Evolutionary conservation across 2,113 vertebrate genomes (phyloP).

Genomic region (Scomber scombrus): DNA sequence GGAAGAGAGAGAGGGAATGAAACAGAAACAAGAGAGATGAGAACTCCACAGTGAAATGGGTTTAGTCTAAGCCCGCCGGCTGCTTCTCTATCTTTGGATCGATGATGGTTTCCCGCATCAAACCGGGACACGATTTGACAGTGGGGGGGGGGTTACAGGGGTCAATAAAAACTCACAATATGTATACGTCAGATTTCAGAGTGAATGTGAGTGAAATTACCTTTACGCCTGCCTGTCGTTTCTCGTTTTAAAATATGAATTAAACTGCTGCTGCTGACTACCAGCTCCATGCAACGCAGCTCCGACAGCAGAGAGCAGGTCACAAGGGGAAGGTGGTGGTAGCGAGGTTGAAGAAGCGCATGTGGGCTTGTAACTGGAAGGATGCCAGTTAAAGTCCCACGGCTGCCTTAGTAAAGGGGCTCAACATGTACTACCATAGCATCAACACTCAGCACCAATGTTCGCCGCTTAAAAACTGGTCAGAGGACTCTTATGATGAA

Average conservation of each 20-base stretch:
- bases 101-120: slow-evolving; percentile 42
- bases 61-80: slow-evolving; percentile 25
- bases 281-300: slow-evolving; percentile 10
- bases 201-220: slow-evolving; percentile 13
- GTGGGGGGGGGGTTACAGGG: neutral
- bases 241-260: slow-evolving; percentile 30
- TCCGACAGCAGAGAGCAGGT: neutral
- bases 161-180: slow-evolving; percentile 40
- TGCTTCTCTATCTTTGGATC: slow-evolving; percentile 58
- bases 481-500: neutral
- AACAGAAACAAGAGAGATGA: slow-evolving; percentile 35
- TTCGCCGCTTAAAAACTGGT: neutral
- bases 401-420: neutral
- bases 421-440: too few species aligned
- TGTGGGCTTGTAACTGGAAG: slow-evolving; percentile 23
- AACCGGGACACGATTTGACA: slow-evolving; percentile 1
- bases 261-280: slow-evolving; percentile 15
- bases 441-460: neutral
- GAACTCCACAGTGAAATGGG: slow-evolving; percentile 40
- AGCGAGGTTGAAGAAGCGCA: neutral
- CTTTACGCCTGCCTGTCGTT: slow-evolving; percentile 6
- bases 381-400: slow-evolving; percentile 9
- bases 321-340: slow-evolving; percentile 2
- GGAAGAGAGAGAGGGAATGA: neutral
- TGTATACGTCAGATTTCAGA: too few species aligned